phyloP scores from a whole-genome alignment of 2,113 vertebrate genomes.

The Stercorarius parasiticus region DNA sequence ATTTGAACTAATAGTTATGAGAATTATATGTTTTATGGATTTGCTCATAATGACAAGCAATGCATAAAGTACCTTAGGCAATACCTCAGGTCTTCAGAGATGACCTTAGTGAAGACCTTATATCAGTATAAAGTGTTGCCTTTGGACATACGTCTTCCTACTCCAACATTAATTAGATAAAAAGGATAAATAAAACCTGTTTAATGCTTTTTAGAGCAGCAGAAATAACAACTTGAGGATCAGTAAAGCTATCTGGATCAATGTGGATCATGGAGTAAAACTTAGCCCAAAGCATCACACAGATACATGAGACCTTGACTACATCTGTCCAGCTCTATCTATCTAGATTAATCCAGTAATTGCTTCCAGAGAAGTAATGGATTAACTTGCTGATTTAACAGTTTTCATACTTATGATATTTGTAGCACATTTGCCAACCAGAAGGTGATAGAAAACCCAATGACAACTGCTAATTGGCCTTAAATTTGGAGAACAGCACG shows the following conservation, averaged over 20 bases:
- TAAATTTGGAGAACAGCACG: background rate
- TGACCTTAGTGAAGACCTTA: background rate
- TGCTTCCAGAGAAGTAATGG: background rate
- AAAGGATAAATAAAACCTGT: background rate
- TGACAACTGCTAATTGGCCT: background rate
- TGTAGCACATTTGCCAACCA: background rate
- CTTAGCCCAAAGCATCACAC: background rate
- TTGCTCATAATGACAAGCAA: background rate
- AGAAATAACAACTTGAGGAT: background rate
- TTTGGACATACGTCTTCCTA: background rate
- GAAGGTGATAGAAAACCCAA: background rate
- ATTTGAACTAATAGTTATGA: background rate
- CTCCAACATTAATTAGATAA: background rate
- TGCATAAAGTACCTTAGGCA: background rate
- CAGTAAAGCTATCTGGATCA: background rate
- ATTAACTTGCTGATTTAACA: background rate
- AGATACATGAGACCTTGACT: background rate
- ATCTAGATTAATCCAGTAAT: background rate
- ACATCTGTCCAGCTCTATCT: background rate
- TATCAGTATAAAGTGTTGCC: background rate
- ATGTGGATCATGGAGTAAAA: background rate
- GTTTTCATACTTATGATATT: background rate
- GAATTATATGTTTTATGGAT: background rate
- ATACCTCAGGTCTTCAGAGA: background rate
- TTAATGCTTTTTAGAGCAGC: background rate